Base-by-base conservation (phyloP, 1,140 invertebrate genomes). In the Nasonia giraulti region DNA sequence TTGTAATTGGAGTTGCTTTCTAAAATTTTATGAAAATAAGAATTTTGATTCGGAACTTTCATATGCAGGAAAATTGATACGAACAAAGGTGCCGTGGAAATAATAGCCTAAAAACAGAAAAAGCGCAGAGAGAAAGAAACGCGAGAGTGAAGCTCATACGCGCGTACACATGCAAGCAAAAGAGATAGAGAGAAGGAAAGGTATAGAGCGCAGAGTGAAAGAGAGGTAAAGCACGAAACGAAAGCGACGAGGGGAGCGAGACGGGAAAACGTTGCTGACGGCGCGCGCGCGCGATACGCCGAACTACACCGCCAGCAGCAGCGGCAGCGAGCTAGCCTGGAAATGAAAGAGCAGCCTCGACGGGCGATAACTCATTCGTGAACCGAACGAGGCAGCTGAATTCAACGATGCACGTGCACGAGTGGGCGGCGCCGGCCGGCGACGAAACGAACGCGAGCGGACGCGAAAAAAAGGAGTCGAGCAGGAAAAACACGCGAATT, bases 291-390 rank as follows among this genome's bases (percentile, higher is more conserved):
- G 78, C 86, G 87, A 50, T 50, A 50, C 47, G 47, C 47, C 47
- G 20, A 20, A 62, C 55, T 62, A 62, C 55, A n/a, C 55, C 20
- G 47, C 47, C 47, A 50, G 47, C 47, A 81, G 69, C 66, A 80
- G 69, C 90, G 88, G 89, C 87, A 86, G 87, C 90, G 88, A 33
- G 40, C 50, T 83, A 87, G 88, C 90, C 91, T 93, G 91, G 90
- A 92, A 93, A 93, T 92, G 92, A 93, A 92, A 93, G 91, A 91
- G 91, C 92, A 89, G 88, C 90, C 90, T 87, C 90, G 90, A 92
- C 90, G 90, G 90, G 90, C 91, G 91, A 93, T 93, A 92, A 93
- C 91, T 93, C 92, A 93, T 93, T 92, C 91, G 90, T 91, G 92
- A 91, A 92, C 90, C 92, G 91, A 92, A 92, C 92, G 89, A 91